Evolutionary conservation across 2,113 vertebrate species (phyloP), one percentile per base, ranked within the genome.

Genomic region (Ifrita kowaldi): DNA sequence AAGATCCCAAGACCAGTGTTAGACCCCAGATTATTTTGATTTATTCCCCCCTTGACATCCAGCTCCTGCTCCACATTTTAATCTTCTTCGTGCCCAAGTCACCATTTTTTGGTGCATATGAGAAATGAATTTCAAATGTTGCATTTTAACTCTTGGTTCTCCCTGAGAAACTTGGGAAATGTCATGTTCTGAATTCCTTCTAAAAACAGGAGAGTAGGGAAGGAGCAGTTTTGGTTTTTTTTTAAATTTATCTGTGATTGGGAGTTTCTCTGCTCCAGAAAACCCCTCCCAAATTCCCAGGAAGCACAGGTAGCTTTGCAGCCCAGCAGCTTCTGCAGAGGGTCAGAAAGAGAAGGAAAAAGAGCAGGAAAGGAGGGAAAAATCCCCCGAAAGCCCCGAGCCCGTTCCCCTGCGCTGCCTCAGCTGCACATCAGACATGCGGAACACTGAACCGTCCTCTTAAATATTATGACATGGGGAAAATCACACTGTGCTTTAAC

Each of bases 401-500:
- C 28, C 49, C 8, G 1, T 50, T 78, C 95, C 95, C 92, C 80
- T 81, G 84, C 15, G 18, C 84, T 94, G 97, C 96, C 97, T 85
- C 98, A 98, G 98, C 97, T 98, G 97, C 96, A 95, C 88, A 37
- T 96, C 93, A 91, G 71, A 95, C 96, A 95, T 89, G 91, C 83
- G 87, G 96, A 98, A 97, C 97, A 96, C 50, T 95, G 97, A 98
- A 96, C 97, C 64, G 2, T 90, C 97, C 96, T 97, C 97, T 97
- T 98, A 98, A 98, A 98, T 97, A 98, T 98, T 98, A 97, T 97
- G 98, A 98, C 98, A 98, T 73, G 91, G 97, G 96, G 97, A 98
- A 98, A 98, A 98, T 98, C 98, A 98, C 97, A 97, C 92, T 97
- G 97, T 98, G 98, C 98, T 98, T 98, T 98, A 98, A 98, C 97